Evolutionary conservation across 2,113 vertebrate species (phyloP).

Genomic region (Pelmatolapia mariae): DNA sequence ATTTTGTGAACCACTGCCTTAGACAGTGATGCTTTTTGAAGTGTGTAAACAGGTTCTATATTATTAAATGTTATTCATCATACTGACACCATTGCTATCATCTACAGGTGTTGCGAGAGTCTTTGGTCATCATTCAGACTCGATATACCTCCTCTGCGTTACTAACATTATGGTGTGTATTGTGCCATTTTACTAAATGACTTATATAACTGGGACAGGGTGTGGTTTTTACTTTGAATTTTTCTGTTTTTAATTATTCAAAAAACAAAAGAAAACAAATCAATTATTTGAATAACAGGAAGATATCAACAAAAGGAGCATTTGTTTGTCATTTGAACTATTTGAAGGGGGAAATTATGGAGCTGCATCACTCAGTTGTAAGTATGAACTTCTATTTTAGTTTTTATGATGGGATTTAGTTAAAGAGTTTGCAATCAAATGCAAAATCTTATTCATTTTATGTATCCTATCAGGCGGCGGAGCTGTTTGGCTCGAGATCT

Average conservation of each 20-base stretch:
- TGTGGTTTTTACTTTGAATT: background rate
- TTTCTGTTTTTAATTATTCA: background rate
- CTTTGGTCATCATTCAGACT: slow-evolving; percentile 68
- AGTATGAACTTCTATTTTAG: slow-evolving; percentile 25
- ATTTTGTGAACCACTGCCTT: background rate
- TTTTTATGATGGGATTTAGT: background rate
- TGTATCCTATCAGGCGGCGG: slow-evolving; percentile 70
- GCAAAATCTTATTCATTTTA: background rate
- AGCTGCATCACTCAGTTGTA: slow-evolving; percentile 79
- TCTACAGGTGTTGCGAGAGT: slow-evolving; percentile 76
- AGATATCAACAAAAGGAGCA: slow-evolving; percentile 71
- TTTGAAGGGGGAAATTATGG: slow-evolving; percentile 71
- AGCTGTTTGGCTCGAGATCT: slow-evolving; percentile 79
- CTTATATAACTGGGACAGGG: background rate
- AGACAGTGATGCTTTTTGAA: background rate
- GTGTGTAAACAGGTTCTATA: background rate
- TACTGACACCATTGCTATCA: background rate
- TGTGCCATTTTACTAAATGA: background rate
- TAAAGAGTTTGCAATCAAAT: background rate
- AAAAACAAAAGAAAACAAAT: background rate
- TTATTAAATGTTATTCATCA: background rate
- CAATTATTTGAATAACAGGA: slow-evolving; percentile 58
- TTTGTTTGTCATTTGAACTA: slow-evolving; percentile 70
- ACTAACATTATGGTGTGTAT: slow-evolving; percentile 79
- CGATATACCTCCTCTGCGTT: slow-evolving; percentile 69